Evolutionary conservation across 2,113 vertebrate genomes (phyloP).

Genomic region (Lipotes vexillifer): DNA sequence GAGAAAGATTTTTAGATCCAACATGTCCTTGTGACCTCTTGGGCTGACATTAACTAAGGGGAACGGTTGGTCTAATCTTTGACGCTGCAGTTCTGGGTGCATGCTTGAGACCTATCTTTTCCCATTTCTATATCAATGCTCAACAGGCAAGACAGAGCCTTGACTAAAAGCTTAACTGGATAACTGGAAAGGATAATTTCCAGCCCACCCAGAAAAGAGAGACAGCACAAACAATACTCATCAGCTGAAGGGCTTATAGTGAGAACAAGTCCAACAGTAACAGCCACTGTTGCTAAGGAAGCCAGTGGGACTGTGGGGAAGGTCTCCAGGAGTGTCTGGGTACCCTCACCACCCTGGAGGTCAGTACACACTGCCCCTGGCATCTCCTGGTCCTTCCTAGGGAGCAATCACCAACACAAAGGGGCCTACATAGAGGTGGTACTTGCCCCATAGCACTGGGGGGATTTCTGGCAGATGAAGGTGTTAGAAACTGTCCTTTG

Average conservation of each 20-base stretch:
- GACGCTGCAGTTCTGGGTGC: not conserved
- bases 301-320: not conserved
- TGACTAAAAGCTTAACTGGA: not conserved
- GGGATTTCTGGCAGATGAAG: not conserved
- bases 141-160: not conserved
- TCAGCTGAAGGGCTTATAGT: not conserved
- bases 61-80: not conserved
- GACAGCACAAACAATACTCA: not conserved
- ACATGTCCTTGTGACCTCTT: not conserved
- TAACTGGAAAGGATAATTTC: not conserved
- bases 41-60: not conserved
- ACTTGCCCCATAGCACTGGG: not conserved
- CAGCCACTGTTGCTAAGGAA: not conserved
- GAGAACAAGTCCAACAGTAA: not conserved
- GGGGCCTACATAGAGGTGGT: fast-evolving
- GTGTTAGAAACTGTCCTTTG: not conserved
- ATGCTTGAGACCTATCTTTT: not conserved
- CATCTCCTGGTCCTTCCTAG: not conserved
- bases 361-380: not conserved
- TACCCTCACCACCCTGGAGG: not conserved
- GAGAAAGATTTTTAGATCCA: not conserved
- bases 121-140: not conserved
- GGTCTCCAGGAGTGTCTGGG: not conserved
- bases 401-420: not conserved
- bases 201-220: not conserved